Base-by-base conservation (phyloP, 2,113 vertebrate genomes). In the Notothenia rossii region DNA sequence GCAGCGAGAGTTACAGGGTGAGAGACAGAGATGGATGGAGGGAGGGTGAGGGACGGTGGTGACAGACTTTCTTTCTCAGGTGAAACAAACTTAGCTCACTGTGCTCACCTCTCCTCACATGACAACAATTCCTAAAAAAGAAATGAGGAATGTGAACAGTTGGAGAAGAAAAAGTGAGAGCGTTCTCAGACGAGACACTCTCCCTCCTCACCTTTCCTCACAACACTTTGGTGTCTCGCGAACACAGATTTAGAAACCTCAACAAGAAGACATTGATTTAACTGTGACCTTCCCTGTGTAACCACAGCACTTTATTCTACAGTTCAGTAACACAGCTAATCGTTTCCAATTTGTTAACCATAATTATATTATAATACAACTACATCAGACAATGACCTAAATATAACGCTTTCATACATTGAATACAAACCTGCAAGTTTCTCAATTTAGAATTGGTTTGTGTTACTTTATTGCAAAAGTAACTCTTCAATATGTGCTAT, bases 161-260 rank as follows among this genome's bases (percentile, higher is more conserved):
- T 13, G 20, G 56, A 50, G 22, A 8, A 51, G 73, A 55, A 66
- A 65, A 58, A 1, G 36, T 50, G 65, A 56, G 65, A 58, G 66
- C 12, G 15, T 60, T 69, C 12, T 65, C 20, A 22, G 59, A 53
- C n/a, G 25, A 60, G 70, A 22, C 14, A 43, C 50, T 29, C 63
- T 78, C 56, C 67, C 70, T 83, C 67, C 81, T 88, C 86, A 86
- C 22, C 77, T 84, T 72, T 79, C 85, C 53, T 61, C 22, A 6
- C 18, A 49, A 22, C 79, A 17, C 66, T 75, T 63, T 75, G 72
- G 10, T 18, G 71, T 20, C 65, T 79, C 73, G 17, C 71, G 25
- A 69, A 77, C 65, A 81, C 74, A 85, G 25, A 89, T 91, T 84
- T 91, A 91, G 88, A 82, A 88, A 77, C 81, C 72, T 79, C 45